Base-by-base conservation (phyloP, 2,113 vertebrate species). In the Clarias gariepinus region DNA sequence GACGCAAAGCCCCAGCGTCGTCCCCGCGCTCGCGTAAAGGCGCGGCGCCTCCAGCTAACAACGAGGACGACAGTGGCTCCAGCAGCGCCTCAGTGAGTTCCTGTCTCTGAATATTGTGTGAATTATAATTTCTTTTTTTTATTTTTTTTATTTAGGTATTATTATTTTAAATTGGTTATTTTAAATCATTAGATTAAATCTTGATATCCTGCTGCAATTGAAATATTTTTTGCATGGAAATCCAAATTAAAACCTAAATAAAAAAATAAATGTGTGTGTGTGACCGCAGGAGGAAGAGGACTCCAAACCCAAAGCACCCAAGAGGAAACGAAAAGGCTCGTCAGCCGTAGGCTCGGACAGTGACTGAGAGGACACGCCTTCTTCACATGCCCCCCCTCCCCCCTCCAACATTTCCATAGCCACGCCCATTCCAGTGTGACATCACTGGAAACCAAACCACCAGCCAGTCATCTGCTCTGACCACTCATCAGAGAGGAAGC, bases 321-420 rank as follows among this genome's bases (percentile, higher is more conserved):
- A 99, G 88, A 93, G 97, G 92, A 99, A 99, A 93, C 93, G 97
- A 91, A 99, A 98, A 92, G 96, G 97, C 8, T 98, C 97, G 0
- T 97, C 97, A 0, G 96, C 97, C 0, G 96, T 98, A 47, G 97
- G 97, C 79, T 98, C 97, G 0, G 97, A 98, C 94, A 99, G 97
- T 89, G 97, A 99, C 95, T 99, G 96, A 98, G 52, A 85, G 77
- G 71, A 80, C 61, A 80, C 66, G 68, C 25, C 71, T 66, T 55
- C 78, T 71, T 47, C 33, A 89, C 91, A 66, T 7, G 78, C 85
- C 83, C 85, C 64, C n/a, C 63, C 80, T 83, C 78, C 74, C 15
- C 4, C 57, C 57, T 16, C 18, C 23, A 63, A n/a, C 77, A 85
- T 36, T 71, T 73, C 41, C 19, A 71, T 90, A 87, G 87, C 88